Conservation (phyloP, 1,140 invertebrate species). For the Metopolophium dirhodum region DNA sequence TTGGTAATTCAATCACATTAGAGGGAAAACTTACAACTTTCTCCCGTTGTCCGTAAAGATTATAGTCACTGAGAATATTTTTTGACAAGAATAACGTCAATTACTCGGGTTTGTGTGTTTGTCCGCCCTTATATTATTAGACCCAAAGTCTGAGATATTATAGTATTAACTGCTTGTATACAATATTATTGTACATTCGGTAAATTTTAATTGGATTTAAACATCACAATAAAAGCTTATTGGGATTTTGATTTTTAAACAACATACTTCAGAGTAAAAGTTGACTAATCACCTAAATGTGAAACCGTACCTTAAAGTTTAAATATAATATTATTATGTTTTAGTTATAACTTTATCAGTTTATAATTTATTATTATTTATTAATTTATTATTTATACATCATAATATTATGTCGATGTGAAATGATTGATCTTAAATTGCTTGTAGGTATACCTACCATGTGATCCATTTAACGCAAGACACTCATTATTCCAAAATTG, state of each 20-base stretch:
- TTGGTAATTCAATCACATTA: constrained; percentile 28
- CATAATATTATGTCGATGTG: no score
- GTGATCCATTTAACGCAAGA: background rate
- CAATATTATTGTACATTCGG: background rate
- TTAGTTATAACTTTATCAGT: background rate
- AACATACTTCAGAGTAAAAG: background rate
- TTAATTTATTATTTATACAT: no score
- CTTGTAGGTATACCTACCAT: background rate
- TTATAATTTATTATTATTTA: background rate
- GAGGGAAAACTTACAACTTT: constrained; percentile 7
- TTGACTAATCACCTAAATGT: background rate
- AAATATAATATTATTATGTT: background rate
- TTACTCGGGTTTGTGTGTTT: background rate
- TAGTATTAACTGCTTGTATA: background rate
- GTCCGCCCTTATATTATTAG: background rate
- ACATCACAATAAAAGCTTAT: background rate
- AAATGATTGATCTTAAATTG: no score
- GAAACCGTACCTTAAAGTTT: background rate
- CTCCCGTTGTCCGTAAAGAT: constrained; percentile 1
- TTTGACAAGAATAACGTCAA: constrained; percentile 23
- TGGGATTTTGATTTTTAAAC: background rate
- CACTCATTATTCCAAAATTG: background rate
- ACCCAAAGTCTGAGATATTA: background rate
- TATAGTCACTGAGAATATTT: background rate
- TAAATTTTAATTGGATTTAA: background rate